These are phyloP conservation scores for Aphidius ervi DNA, from an alignment of 1,140 invertebrate genomes.

Conservation along the genomic window DNA sequence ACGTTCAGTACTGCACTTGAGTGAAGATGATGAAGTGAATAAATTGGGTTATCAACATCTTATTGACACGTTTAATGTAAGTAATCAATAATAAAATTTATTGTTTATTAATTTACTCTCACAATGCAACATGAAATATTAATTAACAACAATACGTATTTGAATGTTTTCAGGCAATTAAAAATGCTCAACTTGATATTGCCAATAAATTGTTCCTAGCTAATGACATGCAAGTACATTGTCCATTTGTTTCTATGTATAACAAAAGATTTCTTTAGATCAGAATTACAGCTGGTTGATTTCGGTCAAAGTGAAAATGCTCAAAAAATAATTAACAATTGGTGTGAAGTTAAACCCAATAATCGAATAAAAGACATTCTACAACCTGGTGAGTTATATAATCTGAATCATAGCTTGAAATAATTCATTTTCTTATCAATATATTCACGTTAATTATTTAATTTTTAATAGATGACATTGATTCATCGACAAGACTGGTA, in stretches of 20 bases:
- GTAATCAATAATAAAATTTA: neutral
- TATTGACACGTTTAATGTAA: conserved; percentile 32
- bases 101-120: neutral
- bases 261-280: conserved; percentile 43
- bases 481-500: conserved; percentile 57
- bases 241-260: no score
- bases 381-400: conserved; percentile 35
- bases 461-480: neutral
- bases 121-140: no score
- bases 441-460: no score
- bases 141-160: no score
- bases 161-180: conserved; percentile 32
- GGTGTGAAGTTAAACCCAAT: conserved; percentile 71
- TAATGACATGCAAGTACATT: no score
- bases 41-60: conserved; percentile 26
- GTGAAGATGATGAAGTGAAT: conserved; percentile 28
- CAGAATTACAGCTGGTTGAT: conserved; percentile 55
- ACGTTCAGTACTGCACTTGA: conserved; percentile 45
- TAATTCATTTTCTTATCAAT: no score
- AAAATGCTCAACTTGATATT: conserved; percentile 55
- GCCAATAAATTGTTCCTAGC: conserved; percentile 53
- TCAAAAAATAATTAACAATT: conserved; percentile 62
- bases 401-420: no score
- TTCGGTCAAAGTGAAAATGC: conserved; percentile 46
- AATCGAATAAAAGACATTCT: conserved; percentile 69